Evolutionary conservation across 2,888 invertebrate species (phyloP), one percentile per base, ranked within the genome.

Genomic region (Drosophila bunnanda): DNA sequence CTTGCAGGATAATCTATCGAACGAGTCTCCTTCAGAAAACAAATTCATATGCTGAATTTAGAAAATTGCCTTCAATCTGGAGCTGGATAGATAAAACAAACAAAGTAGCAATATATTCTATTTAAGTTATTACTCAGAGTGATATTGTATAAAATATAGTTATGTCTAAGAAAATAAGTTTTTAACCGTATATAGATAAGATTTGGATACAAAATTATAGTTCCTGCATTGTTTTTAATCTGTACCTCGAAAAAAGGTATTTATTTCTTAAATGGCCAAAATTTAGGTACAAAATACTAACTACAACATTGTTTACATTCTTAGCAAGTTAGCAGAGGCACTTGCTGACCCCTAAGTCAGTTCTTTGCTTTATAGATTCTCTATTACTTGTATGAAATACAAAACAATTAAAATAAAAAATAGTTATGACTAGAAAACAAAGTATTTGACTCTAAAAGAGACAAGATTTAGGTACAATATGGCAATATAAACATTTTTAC

Each of bases 1-100:
- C 5, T 20, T 12, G 20, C 43, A 43, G 43, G 43, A 43, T 43
- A 22, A 43, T 43, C 43, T 43, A 43, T 22, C 22, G 43, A 43
- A 43, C 20, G 41, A 43, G 41, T 12, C 20, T 20, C 20, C 20
- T 41, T 41, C 12, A 13, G 20, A 39, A 39, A 39, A 2, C 2
- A 17, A 17, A 17, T 17, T 2, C 17, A 39, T n/a, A 17, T 39
- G n/a, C 3, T 9, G 10, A 17, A n/a, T n/a, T n/a, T 9, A 8
- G 38, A 9, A 17, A 17, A 39, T 39, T 34, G 13, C 4, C 4
- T 13, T 34, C 4, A 13, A 34, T 13, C 5, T 10, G 10, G 4
- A 28, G 8, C 28, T 7, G 28, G 28, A 1, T 28, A 28, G 28
- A 2, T 10, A 32, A 9, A 30, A 30, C 8, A 30, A 25, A 8